Conservation (phyloP, 2,888 invertebrate genomes). For the Caenorhabditis sinica region DNA sequence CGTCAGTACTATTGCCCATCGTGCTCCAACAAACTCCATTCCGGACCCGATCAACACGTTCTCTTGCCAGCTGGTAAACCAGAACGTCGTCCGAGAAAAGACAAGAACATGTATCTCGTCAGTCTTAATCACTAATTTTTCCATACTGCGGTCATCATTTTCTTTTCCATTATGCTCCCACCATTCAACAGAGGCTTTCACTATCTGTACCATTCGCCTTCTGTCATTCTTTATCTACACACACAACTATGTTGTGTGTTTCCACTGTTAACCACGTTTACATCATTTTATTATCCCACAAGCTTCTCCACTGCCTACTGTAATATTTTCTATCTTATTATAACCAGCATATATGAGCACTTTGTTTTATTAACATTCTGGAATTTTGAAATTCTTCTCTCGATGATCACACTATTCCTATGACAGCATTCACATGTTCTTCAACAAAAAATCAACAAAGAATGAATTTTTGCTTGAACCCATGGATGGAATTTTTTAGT, state of each 20-base stretch:
- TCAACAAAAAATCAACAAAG: too few relatives aligned
- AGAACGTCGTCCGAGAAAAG: slow-evolving; percentile 62
- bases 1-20: slow-evolving; percentile 66
- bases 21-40: slow-evolving; percentile 56
- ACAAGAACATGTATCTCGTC: slow-evolving; percentile 63
- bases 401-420: too few relatives aligned
- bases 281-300: not conserved
- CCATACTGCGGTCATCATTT: not conserved
- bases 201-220: not conserved
- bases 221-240: not conserved
- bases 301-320: not conserved
- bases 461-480: too few relatives aligned
- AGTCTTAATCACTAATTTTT: not conserved
- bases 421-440: too few relatives aligned
- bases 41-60: slow-evolving; percentile 27
- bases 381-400: not conserved
- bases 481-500: too few relatives aligned
- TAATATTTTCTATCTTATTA: not conserved
- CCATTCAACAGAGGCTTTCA: not conserved
- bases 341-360: not conserved
- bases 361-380: slow-evolving; percentile 4
- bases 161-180: not conserved
- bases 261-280: slow-evolving; percentile 1
- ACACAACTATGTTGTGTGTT: not conserved
- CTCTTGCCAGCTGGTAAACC: slow-evolving; percentile 54